Evolutionary conservation across 2,113 vertebrate genomes (phyloP).

Genomic region (Pelusios castaneus): DNA sequence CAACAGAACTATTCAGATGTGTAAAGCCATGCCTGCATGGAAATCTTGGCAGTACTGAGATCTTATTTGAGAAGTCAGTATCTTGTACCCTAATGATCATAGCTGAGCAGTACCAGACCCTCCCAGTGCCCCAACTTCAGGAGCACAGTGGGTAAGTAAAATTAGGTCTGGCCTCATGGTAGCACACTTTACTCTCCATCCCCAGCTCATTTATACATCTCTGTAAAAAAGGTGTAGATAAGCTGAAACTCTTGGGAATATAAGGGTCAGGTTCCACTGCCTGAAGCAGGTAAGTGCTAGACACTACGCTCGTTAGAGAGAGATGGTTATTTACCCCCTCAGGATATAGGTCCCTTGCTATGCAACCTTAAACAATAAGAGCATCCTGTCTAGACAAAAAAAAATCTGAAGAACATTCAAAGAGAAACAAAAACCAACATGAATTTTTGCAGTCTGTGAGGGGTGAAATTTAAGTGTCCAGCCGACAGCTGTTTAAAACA

Average conservation of each 20-base stretch:
- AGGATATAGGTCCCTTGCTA: not conserved
- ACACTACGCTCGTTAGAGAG: not conserved
- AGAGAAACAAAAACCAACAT: not conserved
- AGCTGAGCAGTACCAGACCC: not conserved
- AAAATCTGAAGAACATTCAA: not conserved
- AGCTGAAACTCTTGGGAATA: not conserved
- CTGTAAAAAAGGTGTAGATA: not conserved
- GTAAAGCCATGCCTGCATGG: not conserved
- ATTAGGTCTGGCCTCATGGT: not conserved
- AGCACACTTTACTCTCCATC: not conserved
- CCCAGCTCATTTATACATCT: not conserved
- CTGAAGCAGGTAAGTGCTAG: not conserved
- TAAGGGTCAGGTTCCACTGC: fast-evolving
- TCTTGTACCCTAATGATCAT: not conserved
- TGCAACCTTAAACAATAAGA: not conserved
- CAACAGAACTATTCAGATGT: not conserved
- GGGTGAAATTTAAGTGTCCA: not conserved
- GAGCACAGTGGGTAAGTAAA: not conserved
- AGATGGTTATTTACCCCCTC: not conserved
- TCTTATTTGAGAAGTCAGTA: not conserved
- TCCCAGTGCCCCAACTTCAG: not conserved
- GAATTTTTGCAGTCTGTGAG: not conserved
- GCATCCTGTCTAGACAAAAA: not conserved
- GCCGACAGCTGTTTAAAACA: not conserved
- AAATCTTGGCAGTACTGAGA: not conserved